Evolutionary conservation across 2,797 vertebrate species (phyloP), one percentile per base, ranked within the genome.

Genomic region (Poeciliopsis turneri): DNA sequence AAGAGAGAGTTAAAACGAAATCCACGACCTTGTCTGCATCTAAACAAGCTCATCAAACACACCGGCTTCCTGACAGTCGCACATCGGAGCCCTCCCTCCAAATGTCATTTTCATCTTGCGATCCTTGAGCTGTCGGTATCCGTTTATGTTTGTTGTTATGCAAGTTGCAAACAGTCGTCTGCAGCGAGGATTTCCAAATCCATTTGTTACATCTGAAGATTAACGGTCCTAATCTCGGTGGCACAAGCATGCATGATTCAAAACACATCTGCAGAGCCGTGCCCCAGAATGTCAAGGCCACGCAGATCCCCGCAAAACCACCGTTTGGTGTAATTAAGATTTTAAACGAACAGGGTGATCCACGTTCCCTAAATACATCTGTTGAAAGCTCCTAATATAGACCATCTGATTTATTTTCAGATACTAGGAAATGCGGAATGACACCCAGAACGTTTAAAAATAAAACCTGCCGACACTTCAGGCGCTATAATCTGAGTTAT

Each of bases 401-500:
- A 78, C 0, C n/a, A n/a, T 46, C 16, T 61, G 41, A 61, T 59
- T 46, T 75, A 30, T 75, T 30, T 59, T 28, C n/a, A 28, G 30
- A 13, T 68, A 73, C 36, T 69, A 69, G 41, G 68, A 51, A 69
- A 51, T 45, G n/a, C 51, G 77, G 8, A 68, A 78, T 61, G 45
- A 43, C 28, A 76, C 76, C 43, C 51, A 80, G 25, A 61, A 10
- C 77, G 15, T 75, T 45, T 75, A 49, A 78, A 87, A 87, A 20
- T 76, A 73, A 81, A 85, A 69, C 46, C 61, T 33, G 18, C 36
- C 49, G 77, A 43, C 83, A 59, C 79, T 87, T 74, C 72, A 82
- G 75, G 12, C 45, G 77, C 71, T 82, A 70, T 80, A 81, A 89
- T 89, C 86, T 88, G 41, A 80, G 85, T 88, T 83, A 78, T 77